Percentiles rank a stretch among this genome's conserved stretches.
Evolutionary conservation across 2,888 invertebrate genomes (phyloP).

Genomic region (Brachypalpus laphriformis): DNA sequence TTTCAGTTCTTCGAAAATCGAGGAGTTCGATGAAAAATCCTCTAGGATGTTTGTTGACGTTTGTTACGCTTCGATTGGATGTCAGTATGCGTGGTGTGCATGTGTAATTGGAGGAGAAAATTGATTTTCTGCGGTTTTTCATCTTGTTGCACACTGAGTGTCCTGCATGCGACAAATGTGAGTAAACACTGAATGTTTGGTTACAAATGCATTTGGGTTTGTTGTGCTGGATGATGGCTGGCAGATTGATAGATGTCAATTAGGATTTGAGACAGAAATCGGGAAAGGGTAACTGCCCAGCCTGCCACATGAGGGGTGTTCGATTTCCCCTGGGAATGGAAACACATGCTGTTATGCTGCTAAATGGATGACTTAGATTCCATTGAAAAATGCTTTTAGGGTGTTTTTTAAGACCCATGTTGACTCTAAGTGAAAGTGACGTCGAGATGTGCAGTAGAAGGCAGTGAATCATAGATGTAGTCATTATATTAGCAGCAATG

Average conservation of each 20-base stretch:
- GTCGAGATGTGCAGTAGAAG: background rate
- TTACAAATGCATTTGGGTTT: constrained; percentile 50
- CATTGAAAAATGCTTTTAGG: constrained; percentile 4
- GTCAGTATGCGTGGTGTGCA: constrained; percentile 15
- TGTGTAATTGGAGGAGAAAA: constrained; percentile 71
- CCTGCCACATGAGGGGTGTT: constrained; percentile 47
- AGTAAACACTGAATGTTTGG: constrained; percentile 47
- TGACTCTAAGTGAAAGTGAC: background rate
- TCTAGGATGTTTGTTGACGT: constrained; percentile 51
- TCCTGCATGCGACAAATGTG: constrained; percentile 48
- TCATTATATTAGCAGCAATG: too few species aligned
- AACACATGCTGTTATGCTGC: constrained; percentile 44
- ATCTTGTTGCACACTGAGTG: constrained; percentile 30
- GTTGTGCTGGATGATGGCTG: constrained; percentile 41
- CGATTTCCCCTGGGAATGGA: constrained; percentile 47
- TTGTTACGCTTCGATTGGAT: constrained; percentile 11
- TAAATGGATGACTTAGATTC: constrained; percentile 32
- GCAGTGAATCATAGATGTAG: background rate
- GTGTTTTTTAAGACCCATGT: background rate
- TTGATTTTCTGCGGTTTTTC: constrained; percentile 70
- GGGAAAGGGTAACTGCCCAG: constrained; percentile 39
- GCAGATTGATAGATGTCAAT: constrained; percentile 60
- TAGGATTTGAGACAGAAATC: background rate
- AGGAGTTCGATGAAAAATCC: constrained; percentile 18
- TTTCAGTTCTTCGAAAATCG: constrained; percentile 28